A percentile compares a stretch with the other conserved stretches of the same genome.
Conservation (phyloP, 1,140 invertebrate species). For the Drosophila varians region DNA sequence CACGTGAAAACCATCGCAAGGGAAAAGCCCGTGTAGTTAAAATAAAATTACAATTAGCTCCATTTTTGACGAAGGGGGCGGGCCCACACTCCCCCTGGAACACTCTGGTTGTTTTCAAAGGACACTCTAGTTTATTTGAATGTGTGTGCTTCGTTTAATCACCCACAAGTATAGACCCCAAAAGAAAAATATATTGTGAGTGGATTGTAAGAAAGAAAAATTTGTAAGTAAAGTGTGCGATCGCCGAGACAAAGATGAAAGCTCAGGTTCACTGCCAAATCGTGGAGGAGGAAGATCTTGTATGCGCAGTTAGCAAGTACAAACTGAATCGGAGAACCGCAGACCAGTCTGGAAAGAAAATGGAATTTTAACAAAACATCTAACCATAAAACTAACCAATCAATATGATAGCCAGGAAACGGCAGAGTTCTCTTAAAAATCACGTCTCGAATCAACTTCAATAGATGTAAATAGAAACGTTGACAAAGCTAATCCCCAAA, state of each 20-base stretch:
- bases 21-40: conserved; percentile 49
- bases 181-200: conserved; percentile 8
- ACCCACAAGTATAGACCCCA: conserved; percentile 4
- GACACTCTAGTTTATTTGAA: conserved; percentile 16
- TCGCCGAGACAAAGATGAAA: conserved; percentile 73
- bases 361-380: conserved; percentile 20
- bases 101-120: conserved; percentile 68
- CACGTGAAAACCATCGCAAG: conserved; percentile 17
- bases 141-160: conserved; percentile 52
- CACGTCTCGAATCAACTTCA: conserved; percentile 11
- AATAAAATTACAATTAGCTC: conserved; percentile 23
- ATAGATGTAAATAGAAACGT: conserved; percentile 46
- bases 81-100: not conserved
- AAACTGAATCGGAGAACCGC: conserved; percentile 14
- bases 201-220: conserved; percentile 9
- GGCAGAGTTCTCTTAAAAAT: conserved; percentile 1
- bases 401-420: conserved; percentile 1
- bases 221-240: conserved; percentile 60
- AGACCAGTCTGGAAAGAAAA: conserved; percentile 31
- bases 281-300: conserved; percentile 69
- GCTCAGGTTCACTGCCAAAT: conserved; percentile 83
- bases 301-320: conserved; percentile 48
- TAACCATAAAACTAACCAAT: not conserved
- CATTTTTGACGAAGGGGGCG: conserved; percentile 6
- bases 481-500: not conserved